Conservation (phyloP, 2,888 invertebrate species). For the Boloria selene region DNA sequence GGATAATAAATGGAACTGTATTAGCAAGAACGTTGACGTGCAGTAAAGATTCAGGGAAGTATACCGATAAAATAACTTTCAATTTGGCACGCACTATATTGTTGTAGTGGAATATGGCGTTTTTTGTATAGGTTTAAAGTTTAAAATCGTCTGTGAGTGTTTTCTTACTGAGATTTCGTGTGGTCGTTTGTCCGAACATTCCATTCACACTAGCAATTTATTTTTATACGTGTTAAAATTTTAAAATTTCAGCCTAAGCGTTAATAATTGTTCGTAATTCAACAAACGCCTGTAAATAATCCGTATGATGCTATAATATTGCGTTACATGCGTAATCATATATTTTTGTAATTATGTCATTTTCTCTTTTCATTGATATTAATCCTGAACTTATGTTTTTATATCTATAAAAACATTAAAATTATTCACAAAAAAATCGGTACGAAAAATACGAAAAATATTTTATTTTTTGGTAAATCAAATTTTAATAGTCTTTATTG, state of each 20-base stretch:
- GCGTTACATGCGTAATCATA: too few species aligned
- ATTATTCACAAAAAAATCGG: too few species aligned
- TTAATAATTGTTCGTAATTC: not conserved
- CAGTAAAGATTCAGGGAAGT: slow-evolving; percentile 53
- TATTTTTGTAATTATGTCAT: too few species aligned
- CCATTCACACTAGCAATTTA: not conserved
- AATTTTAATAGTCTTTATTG: too few species aligned
- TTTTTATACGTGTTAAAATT: not conserved
- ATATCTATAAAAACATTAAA: too few species aligned
- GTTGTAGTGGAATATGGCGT: slow-evolving; percentile 1
- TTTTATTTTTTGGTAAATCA: too few species aligned
- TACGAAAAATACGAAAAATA: too few species aligned
- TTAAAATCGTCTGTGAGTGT: slow-evolving; percentile 1
- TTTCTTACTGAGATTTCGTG: slow-evolving; percentile 13
- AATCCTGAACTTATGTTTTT: too few species aligned
- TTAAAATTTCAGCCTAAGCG: not conserved
- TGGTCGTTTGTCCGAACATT: slow-evolving; percentile 11
- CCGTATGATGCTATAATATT: too few species aligned
- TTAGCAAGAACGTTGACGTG: slow-evolving; percentile 52
- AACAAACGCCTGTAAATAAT: too few species aligned
- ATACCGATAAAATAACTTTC: slow-evolving; percentile 45
- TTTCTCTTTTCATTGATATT: too few species aligned
- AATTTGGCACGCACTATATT: slow-evolving; percentile 24
- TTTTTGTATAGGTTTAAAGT: slow-evolving; percentile 3
- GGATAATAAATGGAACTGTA: slow-evolving; percentile 57